Percentiles rank a stretch among this genome's conserved stretches.
phyloP scores from a whole-genome alignment of 2,888 invertebrate genomes.

The Choristoneura rosaceana region DNA sequence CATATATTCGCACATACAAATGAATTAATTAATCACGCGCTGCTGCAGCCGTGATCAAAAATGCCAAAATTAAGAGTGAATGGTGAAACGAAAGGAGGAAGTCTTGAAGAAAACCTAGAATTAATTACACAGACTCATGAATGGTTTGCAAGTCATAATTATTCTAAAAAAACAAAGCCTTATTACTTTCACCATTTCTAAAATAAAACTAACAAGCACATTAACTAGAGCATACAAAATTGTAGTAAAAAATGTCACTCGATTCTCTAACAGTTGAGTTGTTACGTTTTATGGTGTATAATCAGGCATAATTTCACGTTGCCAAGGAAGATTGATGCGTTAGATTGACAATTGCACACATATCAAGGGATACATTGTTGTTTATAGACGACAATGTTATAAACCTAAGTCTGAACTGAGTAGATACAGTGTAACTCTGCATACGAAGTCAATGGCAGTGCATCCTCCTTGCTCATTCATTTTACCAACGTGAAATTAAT shows the following conservation, averaged over 20 bases:
- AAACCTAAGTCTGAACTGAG: neutral
- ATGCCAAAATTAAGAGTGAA: neutral
- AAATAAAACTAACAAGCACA: constrained; percentile 30
- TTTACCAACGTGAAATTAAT: neutral
- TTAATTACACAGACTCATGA: neutral
- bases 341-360: constrained; percentile 27
- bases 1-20: too few species aligned
- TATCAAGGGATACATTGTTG: constrained; percentile 9
- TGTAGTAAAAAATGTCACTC: constrained; percentile 33
- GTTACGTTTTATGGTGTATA: constrained; percentile 15
- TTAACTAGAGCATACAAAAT: constrained; percentile 33
- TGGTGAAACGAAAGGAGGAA: neutral
- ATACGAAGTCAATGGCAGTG: neutral
- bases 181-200: constrained; percentile 38
- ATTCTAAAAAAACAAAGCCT: constrained; percentile 12
- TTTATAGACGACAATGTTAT: neutral
- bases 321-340: constrained; percentile 20
- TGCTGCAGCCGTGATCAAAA: too few species aligned
- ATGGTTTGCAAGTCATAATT: constrained; percentile 1
- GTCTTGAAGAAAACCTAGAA: neutral
- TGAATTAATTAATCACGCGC: too few species aligned
- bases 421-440: neutral
- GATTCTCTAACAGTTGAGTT: constrained; percentile 25
- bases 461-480: neutral
- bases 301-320: constrained; percentile 23